A percentile compares a stretch with the other conserved stretches of the same genome.
phyloP scores from a whole-genome alignment of 37 sponge, comb jelly and placozoan species.

The Geodia barretti region DNA sequence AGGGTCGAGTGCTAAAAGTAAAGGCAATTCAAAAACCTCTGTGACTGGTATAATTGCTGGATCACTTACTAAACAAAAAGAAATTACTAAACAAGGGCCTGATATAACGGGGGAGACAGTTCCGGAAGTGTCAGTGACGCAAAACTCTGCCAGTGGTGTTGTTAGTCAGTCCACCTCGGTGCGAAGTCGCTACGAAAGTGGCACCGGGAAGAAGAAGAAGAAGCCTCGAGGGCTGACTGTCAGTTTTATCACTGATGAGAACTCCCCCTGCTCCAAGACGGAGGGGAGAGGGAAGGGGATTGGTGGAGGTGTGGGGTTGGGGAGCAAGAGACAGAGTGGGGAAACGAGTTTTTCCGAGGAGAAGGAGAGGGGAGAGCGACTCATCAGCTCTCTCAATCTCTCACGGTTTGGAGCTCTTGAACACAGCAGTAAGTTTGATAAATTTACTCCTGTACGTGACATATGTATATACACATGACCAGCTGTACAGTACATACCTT shows the following conservation, averaged over 20 bases:
- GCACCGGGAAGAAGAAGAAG: background rate
- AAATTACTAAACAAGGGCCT: background rate
- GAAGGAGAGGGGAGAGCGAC: constrained; percentile 11
- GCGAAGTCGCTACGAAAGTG: background rate
- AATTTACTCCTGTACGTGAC: too few species aligned
- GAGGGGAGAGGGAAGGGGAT: background rate
- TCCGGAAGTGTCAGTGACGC: background rate
- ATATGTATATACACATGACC: too few species aligned
- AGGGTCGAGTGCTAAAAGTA: background rate
- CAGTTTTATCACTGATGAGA: constrained; percentile 25
- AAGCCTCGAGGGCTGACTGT: constrained; percentile 28
- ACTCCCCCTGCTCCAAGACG: background rate
- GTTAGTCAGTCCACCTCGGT: background rate
- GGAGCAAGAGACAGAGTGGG: background rate
- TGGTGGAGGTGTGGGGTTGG: background rate
- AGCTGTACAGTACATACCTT: too few species aligned
- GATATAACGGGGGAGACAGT: background rate
- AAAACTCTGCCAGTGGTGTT: background rate
- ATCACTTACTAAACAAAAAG: background rate
- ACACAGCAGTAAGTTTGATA: background rate
- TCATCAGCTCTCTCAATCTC: constrained; percentile 40
- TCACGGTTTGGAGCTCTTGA: constrained; percentile 61
- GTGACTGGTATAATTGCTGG: background rate
- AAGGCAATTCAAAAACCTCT: too few species aligned
- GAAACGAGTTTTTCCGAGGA: background rate